phyloP scores from a whole-genome alignment of 37 sponge, comb jelly and placozoan genomes.

The Bolinopsis microptera region DNA sequence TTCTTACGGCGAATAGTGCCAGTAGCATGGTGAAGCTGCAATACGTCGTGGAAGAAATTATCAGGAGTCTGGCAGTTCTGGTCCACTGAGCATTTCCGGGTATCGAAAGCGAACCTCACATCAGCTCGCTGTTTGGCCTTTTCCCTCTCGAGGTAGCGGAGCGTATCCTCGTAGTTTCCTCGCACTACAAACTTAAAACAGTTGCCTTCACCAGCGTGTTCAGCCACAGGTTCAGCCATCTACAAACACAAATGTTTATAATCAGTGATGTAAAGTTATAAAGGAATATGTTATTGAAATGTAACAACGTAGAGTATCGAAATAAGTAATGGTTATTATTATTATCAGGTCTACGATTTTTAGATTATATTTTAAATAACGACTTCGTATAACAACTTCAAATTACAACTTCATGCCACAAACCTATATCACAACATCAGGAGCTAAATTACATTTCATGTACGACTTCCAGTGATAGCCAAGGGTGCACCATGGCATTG shows the following conservation, averaged over 20 bases:
- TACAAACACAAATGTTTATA: no score
- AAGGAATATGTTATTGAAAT: background rate
- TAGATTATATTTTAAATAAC: no score
- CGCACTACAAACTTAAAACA: constrained; percentile 45
- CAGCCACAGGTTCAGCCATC: background rate
- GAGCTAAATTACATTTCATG: no score
- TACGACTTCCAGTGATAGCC: no score
- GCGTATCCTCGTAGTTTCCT: constrained; percentile 57
- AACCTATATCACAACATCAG: no score
- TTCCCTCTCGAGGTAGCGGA: constrained; percentile 32
- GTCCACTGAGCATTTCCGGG: background rate
- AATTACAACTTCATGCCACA: no score
- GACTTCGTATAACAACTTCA: no score
- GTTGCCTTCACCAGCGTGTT: background rate
- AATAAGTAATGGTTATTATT: no score
- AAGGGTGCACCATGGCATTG: no score
- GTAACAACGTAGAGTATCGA: no score
- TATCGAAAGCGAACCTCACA: constrained; percentile 46
- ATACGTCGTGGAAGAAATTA: constrained; percentile 54
- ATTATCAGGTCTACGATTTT: no score
- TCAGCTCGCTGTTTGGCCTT: background rate
- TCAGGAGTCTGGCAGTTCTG: constrained; percentile 64
- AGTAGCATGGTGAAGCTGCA: constrained; percentile 24
- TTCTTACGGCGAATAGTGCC: constrained; percentile 16
- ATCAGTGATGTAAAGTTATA: no score